These are phyloP conservation scores for Hololepta plana DNA, from an alignment of 2,888 invertebrate genomes.

Conservation along the genomic window DNA sequence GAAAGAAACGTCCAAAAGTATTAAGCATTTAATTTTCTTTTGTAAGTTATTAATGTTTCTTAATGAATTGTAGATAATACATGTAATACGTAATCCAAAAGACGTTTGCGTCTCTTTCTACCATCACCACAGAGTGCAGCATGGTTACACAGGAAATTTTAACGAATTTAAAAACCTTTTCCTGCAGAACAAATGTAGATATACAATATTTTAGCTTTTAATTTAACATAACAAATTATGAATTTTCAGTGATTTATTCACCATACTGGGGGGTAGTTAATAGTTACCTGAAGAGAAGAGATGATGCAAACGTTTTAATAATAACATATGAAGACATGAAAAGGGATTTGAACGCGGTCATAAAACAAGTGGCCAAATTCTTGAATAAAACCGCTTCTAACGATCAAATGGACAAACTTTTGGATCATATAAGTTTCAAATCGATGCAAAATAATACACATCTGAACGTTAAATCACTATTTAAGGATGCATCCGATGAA, in stretches of 20 bases:
- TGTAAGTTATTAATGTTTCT: no score
- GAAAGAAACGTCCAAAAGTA: no score
- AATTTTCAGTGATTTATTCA: constrained; percentile 13
- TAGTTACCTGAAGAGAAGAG: constrained; percentile 19
- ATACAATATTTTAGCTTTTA: constrained; percentile 16
- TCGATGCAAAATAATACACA: constrained; percentile 32
- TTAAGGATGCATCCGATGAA: no score
- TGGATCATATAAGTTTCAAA: constrained; percentile 29
- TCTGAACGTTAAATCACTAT: no score
- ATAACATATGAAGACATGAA: no score
- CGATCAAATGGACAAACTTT: no score
- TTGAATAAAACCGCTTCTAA: no score
- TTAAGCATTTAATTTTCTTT: no score
- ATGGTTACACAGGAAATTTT: constrained; percentile 26
- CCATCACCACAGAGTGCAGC: constrained; percentile 18
- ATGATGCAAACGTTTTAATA: constrained; percentile 19
- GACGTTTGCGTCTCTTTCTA: constrained; percentile 10
- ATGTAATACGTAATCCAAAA: constrained; percentile 11
- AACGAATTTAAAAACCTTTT: constrained; percentile 7
- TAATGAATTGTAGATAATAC: no score
- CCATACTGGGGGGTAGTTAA: constrained; percentile 17
- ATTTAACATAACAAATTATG: not conserved
- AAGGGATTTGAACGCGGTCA: no score
- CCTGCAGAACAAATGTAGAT: constrained; percentile 32
- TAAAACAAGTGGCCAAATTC: no score